phyloP scores from a whole-genome alignment of 2,797 vertebrate species.

The Semaprochilodus insignis region DNA sequence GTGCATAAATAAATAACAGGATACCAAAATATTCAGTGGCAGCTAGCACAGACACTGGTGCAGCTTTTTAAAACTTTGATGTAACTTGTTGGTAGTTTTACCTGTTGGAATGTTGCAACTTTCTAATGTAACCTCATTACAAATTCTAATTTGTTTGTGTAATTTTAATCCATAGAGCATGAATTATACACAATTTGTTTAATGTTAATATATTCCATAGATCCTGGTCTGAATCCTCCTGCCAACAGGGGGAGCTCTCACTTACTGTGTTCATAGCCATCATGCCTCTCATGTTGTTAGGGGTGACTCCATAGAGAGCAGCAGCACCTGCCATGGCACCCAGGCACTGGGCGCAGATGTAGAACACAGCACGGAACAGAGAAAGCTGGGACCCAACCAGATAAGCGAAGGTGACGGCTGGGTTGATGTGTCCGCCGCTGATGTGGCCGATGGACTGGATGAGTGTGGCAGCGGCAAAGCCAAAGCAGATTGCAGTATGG shows the following conservation, averaged over 20 bases:
- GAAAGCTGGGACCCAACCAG: slow-evolving; percentile 92
- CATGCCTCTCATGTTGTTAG: slow-evolving; percentile 87
- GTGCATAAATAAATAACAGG: not conserved
- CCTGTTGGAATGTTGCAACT: no score
- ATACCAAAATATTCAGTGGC: not conserved
- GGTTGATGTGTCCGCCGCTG: slow-evolving; percentile 93
- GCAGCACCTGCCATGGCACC: slow-evolving; percentile 90
- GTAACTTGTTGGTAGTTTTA: not conserved
- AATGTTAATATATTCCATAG: not conserved
- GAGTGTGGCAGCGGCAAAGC: slow-evolving; percentile 88
- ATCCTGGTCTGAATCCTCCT: not conserved
- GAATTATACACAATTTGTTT: no score
- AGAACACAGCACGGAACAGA: slow-evolving; percentile 88
- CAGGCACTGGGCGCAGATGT: slow-evolving; percentile 88
- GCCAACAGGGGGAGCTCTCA: not conserved
- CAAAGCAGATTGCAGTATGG: slow-evolving; percentile 90
- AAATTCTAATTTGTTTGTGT: no score
- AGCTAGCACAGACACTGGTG: not conserved
- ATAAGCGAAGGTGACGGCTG: slow-evolving; percentile 92
- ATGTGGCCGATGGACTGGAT: slow-evolving; percentile 91
- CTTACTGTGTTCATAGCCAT: slow-evolving; percentile 90
- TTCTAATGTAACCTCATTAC: no score
- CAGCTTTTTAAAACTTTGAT: not conserved
- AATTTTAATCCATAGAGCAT: no score
- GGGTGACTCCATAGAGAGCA: slow-evolving; percentile 90